These are phyloP conservation scores for Bovichtus diacanthus DNA, from an alignment of 2,797 vertebrate species.

Conservation along the genomic window DNA sequence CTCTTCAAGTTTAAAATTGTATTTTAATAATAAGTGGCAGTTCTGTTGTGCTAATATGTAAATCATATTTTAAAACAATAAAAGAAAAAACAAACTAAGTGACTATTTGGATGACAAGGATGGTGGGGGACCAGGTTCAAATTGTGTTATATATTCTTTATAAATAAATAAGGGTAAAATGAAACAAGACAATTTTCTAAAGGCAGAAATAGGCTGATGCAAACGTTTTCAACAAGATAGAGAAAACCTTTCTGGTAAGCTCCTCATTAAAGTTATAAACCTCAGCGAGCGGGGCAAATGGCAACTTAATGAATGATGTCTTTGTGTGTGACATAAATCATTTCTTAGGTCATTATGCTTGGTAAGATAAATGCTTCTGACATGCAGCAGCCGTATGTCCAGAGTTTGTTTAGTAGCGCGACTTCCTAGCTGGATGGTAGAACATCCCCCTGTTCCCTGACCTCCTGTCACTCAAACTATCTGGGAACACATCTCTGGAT, in stretches of 20 bases:
- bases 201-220: conserved; percentile 5
- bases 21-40: neutral
- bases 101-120: neutral
- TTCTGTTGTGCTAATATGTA: neutral
- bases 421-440: conserved; percentile 42
- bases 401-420: conserved; percentile 27
- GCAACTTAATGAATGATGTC: conserved; percentile 28
- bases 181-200: conserved; percentile 2
- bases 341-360: conserved; percentile 21
- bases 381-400: conserved; percentile 16
- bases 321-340: conserved; percentile 15
- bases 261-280: conserved; percentile 39
- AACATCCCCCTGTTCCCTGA: conserved; percentile 47
- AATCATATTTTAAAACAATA: neutral
- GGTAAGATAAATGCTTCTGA: conserved; percentile 37
- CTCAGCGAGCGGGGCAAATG: conserved; percentile 22
- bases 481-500: conserved; percentile 44
- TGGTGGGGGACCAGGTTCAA: neutral
- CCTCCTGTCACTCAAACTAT: conserved; percentile 61
- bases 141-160: neutral
- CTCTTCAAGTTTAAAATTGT: neutral
- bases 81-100: neutral
- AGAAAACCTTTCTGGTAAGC: conserved; percentile 12
- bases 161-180: neutral
- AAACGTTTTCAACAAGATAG: conserved; percentile 5